A percentile compares a stretch with the other conserved stretches of the same genome.
Evolutionary conservation across 2,113 vertebrate species (phyloP).

Genomic region (Cnemophilus loriae): DNA sequence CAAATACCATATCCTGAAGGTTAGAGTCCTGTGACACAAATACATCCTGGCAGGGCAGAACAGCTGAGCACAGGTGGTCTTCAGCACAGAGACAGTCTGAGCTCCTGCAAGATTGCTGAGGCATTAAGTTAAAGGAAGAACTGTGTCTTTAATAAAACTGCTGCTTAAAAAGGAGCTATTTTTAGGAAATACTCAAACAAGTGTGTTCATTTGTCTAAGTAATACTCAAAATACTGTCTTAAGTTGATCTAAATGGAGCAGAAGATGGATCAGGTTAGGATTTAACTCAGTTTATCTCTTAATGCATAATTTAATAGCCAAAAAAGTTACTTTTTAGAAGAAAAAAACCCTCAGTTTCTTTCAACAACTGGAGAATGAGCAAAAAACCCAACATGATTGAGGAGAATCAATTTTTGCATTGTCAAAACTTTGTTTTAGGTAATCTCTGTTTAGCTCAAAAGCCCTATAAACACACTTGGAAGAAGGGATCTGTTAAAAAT

Average conservation of each 20-base stretch:
- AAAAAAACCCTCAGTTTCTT: neutral
- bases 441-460: conserved; percentile 53
- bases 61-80: neutral
- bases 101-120: neutral
- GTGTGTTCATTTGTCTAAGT: neutral
- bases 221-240: conserved; percentile 5
- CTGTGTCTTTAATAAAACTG: neutral
- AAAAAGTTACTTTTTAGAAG: neutral
- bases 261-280: neutral
- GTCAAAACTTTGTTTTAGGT: conserved; percentile 9
- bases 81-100: neutral
- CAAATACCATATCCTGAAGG: conserved; percentile 34
- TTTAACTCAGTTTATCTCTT: conserved; percentile 1
- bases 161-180: conserved; percentile 1
- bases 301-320: neutral
- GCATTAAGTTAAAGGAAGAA: neutral
- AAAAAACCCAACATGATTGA: neutral
- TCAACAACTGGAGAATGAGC: neutral
- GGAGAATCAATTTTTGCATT: neutral
- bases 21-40: neutral
- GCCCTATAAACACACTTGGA: conserved; percentile 50
- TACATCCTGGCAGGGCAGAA: neutral
- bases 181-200: conserved; percentile 12
- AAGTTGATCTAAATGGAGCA: conserved; percentile 10
- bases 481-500: conserved; percentile 65